Evolutionary conservation across 2,888 invertebrate species (phyloP).

Genomic region (Eurytoma californica): DNA sequence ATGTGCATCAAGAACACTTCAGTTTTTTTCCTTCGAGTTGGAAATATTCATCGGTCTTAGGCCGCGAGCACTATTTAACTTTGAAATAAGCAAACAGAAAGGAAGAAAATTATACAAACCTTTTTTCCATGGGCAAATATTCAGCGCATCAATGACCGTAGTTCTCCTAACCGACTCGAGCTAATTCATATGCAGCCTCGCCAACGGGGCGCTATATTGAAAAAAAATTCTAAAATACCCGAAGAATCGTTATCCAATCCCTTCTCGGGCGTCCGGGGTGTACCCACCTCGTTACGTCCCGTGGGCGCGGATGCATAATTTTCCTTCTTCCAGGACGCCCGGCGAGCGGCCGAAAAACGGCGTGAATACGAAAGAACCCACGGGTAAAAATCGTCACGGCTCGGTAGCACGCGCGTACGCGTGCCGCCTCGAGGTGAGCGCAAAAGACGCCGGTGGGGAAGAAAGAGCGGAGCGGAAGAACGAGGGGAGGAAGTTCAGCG

Average conservation of each 20-base stretch:
- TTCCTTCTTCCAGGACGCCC: neutral
- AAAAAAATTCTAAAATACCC: conserved; percentile 16
- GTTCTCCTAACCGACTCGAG: too few relatives aligned
- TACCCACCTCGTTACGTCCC: neutral
- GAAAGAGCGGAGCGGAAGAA: conserved; percentile 13
- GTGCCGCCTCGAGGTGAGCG: conserved; percentile 15
- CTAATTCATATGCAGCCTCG: conserved; percentile 27
- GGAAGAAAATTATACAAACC: conserved; percentile 24
- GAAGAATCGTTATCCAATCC: conserved; percentile 22
- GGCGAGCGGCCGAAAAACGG: neutral
- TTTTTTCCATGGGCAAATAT: conserved; percentile 3
- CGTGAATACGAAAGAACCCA: conserved; percentile 35
- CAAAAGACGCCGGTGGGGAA: conserved; percentile 13
- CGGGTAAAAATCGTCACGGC: neutral
- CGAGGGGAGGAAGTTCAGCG: conserved; percentile 10
- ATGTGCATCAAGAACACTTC: neutral
- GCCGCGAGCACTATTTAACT: conserved; percentile 14
- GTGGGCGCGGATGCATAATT: conserved; percentile 3
- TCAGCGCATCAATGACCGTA: neutral
- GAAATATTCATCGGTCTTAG: neutral
- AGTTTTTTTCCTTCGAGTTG: neutral
- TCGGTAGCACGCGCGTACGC: neutral
- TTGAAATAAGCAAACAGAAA: conserved; percentile 14
- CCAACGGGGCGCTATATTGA: neutral
- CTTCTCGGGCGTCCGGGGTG: neutral